Percentiles rank a stretch among this genome's conserved stretches.
phyloP scores from a whole-genome alignment of 2,113 vertebrate species.

The Pomatostomus ruficeps region DNA sequence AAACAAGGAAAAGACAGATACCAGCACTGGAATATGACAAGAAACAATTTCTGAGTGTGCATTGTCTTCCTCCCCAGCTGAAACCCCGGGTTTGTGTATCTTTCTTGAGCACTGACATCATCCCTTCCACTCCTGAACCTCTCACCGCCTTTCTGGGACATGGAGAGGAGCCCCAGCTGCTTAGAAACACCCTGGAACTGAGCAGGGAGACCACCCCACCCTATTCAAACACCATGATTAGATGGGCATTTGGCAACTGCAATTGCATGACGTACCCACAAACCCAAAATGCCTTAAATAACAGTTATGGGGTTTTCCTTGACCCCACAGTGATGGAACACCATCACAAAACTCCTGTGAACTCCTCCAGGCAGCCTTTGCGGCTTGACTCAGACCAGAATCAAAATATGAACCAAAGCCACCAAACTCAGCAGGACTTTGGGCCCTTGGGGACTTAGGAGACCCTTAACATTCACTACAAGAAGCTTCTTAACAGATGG shows the following conservation, averaged over 20 bases:
- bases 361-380: not conserved
- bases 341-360: not conserved
- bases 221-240: not conserved
- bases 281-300: not conserved
- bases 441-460: not conserved
- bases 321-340: not conserved
- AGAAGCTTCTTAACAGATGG: not conserved
- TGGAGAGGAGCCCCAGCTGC: not conserved
- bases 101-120: not conserved
- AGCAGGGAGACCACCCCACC: not conserved
- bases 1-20: not conserved
- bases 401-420: not conserved
- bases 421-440: not conserved
- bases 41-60: not conserved
- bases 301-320: not conserved
- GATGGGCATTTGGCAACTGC: not conserved
- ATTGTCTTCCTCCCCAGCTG: not conserved
- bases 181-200: not conserved
- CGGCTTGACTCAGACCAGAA: not conserved
- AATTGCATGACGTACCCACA: not conserved
- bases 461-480: too few species aligned
- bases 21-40: not conserved
- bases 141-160: not conserved
- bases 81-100: not conserved
- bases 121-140: not conserved